Base-by-base conservation (phyloP, 2,888 invertebrate species). In the Furcula furcula region DNA sequence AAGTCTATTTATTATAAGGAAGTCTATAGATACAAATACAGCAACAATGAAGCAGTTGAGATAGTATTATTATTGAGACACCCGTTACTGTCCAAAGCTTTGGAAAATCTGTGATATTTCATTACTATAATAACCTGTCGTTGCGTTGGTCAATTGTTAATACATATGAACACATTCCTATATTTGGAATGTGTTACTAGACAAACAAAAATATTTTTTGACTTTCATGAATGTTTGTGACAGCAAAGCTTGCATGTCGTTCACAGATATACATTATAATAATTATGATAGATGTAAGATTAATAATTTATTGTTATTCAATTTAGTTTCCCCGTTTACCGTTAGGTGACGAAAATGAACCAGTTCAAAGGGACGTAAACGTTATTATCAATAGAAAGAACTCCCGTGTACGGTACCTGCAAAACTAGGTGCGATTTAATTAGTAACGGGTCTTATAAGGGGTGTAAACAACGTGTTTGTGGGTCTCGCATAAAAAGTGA, bases 181-280 rank as follows among this genome's bases (percentile, higher is more conserved):
- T 53, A 65, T 60, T 58, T 53, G 79, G 75, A 75, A 73, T 69
- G 76, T 84, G 84, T 77, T 70, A 72, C 72, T 80, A 84, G 78
- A 87, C 86, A 81, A 87, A 83, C n/a, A n/a, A 84, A 83, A 89
- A 89, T 89, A 89, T 89, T 89, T 89, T 89, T 89, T 88, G 88
- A 89, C 86, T 81, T 83, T 76, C 84, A 78, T 58, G 71, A 73
- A 71, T 58, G 61, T 79, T 81, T 84, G 85, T 84, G 81, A 79
- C 80, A 72, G 76, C 75, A 76, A 75, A 80, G 78, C 76, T 81
- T 78, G 73, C 80, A 76, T 79, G 75, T 79, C 78, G 73, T 84
- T 85, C 83, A 78, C 86, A 79, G 77, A 81, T 81, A 70, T 78
- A n/a, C n/a, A n/a, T n/a, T n/a, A 78, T 55, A 70, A 77, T 77